Evolutionary conservation across 2,888 invertebrate genomes (phyloP).

Genomic region (Drosophila pseudotalamancana): DNA sequence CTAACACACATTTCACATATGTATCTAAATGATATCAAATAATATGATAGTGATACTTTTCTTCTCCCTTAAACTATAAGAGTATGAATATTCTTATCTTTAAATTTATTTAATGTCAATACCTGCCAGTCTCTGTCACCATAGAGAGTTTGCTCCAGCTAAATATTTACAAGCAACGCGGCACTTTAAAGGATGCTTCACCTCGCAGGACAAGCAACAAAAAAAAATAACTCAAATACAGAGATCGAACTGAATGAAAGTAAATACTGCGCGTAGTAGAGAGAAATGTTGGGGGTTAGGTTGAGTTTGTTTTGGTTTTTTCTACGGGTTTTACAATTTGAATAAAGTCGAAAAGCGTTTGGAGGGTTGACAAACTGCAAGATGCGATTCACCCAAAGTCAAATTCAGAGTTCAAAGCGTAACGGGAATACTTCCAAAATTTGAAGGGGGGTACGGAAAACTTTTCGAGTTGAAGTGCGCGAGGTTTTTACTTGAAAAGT

Average conservation of each 20-base stretch:
- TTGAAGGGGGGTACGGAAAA: conserved; percentile 28
- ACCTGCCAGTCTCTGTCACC: not conserved
- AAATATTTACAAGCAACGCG: conserved; percentile 59
- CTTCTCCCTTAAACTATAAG: not conserved
- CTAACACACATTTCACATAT: too few relatives aligned
- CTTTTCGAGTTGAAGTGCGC: conserved; percentile 64
- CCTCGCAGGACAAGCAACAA: conserved; percentile 24
- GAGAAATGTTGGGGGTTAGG: conserved; percentile 7
- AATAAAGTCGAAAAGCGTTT: conserved; percentile 25
- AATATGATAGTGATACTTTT: too few relatives aligned
- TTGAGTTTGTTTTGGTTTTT: conserved; percentile 48
- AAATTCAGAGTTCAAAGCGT: conserved; percentile 60
- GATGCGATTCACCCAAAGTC: conserved; percentile 51
- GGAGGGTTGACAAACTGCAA: conserved; percentile 67
- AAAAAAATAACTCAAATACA: conserved; percentile 52
- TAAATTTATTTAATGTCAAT: conserved; percentile 1
- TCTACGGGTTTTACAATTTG: conserved; percentile 53
- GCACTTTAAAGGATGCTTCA: conserved; percentile 62
- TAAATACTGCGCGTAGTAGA: conserved; percentile 50
- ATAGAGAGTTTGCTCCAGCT: conserved; percentile 32
- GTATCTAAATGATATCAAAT: too few relatives aligned
- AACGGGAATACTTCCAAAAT: conserved; percentile 8
- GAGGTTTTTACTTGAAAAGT: conserved; percentile 64
- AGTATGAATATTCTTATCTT: too few relatives aligned
- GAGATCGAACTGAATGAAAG: conserved; percentile 70